Conservation (phyloP, 2,113 vertebrate genomes). For the Phylloscopus trochiloides region DNA sequence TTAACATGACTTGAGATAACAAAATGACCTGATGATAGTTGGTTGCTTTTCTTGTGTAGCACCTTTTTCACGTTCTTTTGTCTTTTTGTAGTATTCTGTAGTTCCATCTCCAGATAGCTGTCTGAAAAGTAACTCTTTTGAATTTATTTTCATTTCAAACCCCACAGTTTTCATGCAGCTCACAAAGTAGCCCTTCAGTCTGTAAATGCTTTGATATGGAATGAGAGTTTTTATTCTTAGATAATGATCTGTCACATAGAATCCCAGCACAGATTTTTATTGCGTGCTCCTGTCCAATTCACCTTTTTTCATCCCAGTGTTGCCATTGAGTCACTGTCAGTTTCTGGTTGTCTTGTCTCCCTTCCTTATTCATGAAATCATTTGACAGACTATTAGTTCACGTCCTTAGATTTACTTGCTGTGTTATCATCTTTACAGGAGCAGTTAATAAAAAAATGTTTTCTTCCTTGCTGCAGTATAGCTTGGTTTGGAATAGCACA, state of each 20-base stretch:
- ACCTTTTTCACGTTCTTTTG: background rate
- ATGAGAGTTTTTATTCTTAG: background rate
- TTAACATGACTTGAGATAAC: background rate
- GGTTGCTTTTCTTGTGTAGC: background rate
- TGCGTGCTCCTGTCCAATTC: background rate
- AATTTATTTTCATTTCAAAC: background rate
- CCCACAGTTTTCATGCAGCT: background rate
- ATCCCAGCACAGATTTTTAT: background rate
- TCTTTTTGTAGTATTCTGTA: background rate
- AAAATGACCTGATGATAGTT: background rate
- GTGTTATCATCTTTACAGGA: background rate
- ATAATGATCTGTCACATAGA: background rate
- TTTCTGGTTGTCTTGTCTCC: background rate
- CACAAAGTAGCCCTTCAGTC: background rate
- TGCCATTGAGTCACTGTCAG: background rate
- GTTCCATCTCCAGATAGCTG: background rate
- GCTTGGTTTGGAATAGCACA: background rate
- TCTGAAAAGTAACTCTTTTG: background rate
- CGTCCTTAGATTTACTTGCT: background rate
- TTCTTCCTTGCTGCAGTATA: background rate
- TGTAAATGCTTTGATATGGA: background rate
- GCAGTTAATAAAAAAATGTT: background rate
- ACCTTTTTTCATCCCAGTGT: rapidly evolving
- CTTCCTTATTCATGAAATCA: background rate
- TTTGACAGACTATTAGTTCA: background rate